Evolutionary conservation across 2,797 vertebrate genomes (phyloP).

Genomic region (Platyrinchus mystaceus): DNA sequence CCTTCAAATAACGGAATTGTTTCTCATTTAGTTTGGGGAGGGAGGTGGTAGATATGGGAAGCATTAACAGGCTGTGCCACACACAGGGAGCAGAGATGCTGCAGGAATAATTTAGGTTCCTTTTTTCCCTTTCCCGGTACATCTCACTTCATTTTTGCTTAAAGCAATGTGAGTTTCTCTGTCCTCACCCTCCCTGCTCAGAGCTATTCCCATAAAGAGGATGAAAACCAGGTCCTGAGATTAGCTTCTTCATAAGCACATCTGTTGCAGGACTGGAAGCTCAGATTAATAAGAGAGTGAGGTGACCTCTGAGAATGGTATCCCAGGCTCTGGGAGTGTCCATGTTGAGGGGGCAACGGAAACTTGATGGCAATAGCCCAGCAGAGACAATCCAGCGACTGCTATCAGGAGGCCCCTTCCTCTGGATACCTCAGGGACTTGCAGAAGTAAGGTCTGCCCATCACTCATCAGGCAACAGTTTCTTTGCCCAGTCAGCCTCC

Average conservation of each 20-base stretch:
- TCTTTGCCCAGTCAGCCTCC: neutral
- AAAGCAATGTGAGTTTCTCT: neutral
- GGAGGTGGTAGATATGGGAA: neutral
- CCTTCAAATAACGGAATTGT: conserved; percentile 62
- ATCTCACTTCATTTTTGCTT: neutral
- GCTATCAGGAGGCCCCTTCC: neutral
- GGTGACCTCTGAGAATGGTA: neutral
- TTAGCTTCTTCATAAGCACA: neutral
- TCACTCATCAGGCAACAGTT: neutral
- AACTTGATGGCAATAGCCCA: neutral
- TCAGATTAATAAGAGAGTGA: neutral
- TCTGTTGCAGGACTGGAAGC: neutral
- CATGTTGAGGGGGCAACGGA: neutral
- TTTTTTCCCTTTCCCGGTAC: neutral
- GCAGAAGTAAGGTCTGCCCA: neutral
- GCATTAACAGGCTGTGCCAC: neutral
- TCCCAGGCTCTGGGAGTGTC: neutral
- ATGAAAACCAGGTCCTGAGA: neutral
- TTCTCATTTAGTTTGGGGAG: conserved; percentile 24
- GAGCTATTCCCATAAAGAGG: neutral
- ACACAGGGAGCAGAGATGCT: neutral
- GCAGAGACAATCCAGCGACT: neutral
- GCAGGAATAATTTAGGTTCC: neutral
- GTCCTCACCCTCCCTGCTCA: neutral
- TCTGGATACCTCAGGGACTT: neutral